phyloP scores from a whole-genome alignment of 2,888 invertebrate genomes.

The Oxycera nigricornis region DNA sequence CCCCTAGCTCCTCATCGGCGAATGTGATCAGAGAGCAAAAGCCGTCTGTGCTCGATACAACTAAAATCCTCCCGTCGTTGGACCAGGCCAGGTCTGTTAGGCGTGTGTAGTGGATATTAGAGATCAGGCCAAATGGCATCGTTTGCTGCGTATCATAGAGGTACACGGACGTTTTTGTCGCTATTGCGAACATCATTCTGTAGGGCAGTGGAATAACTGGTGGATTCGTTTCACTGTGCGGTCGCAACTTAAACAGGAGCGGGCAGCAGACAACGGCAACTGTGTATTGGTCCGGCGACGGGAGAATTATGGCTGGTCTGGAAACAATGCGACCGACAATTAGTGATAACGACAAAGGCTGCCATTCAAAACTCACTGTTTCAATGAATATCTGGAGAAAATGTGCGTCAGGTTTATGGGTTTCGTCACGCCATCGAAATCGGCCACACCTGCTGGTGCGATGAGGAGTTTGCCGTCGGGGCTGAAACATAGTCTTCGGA shows the following conservation, averaged over 20 bases:
- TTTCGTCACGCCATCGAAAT: slow-evolving; percentile 72
- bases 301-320: slow-evolving; percentile 81
- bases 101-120: slow-evolving; percentile 88
- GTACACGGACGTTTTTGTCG: slow-evolving; percentile 83
- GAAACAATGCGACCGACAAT: slow-evolving; percentile 49
- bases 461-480: slow-evolving; percentile 90
- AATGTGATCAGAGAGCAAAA: slow-evolving; percentile 87
- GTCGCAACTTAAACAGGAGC: slow-evolving; percentile 69
- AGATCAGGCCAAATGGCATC: slow-evolving; percentile 78
- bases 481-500: slow-evolving; percentile 86
- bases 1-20: slow-evolving; percentile 75
- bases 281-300: slow-evolving; percentile 80
- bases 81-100: slow-evolving; percentile 91
- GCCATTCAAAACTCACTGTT: slow-evolving; percentile 63
- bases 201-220: slow-evolving; percentile 71
- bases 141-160: slow-evolving; percentile 88
- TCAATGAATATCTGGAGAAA: slow-evolving; percentile 68
- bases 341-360: too few species aligned
- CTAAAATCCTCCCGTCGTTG: slow-evolving; percentile 74
- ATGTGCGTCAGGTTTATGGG: slow-evolving; percentile 67
- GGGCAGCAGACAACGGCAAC: slow-evolving; percentile 86
- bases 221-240: slow-evolving; percentile 63
- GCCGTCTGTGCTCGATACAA: slow-evolving; percentile 88
- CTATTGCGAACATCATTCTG: slow-evolving; percentile 89
- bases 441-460: slow-evolving; percentile 88